A percentile compares a stretch with the other conserved stretches of the same genome.
Conservation (phyloP, 1,140 invertebrate genomes). For the Argopecten irradians region DNA sequence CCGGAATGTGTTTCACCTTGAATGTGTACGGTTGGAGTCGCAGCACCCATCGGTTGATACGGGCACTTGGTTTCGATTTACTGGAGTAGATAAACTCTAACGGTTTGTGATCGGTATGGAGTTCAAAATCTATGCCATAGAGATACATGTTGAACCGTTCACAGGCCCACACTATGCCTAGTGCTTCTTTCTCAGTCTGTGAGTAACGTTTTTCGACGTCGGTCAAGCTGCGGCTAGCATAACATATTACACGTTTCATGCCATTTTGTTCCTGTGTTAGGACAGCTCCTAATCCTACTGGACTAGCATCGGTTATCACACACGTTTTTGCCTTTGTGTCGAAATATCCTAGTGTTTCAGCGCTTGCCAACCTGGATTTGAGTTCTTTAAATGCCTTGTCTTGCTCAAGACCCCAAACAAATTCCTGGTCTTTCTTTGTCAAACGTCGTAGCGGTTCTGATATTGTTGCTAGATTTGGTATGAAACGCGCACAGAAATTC, state of each 20-base stretch:
- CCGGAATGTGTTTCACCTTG: not conserved
- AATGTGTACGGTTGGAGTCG: conserved; percentile 38
- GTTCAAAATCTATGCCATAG: conserved; percentile 68
- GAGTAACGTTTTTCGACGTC: conserved; percentile 63
- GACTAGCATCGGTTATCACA: conserved; percentile 53
- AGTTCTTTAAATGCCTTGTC: conserved; percentile 32
- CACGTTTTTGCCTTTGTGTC: conserved; percentile 34
- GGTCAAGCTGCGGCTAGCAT: conserved; percentile 45
- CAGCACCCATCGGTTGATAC: conserved; percentile 48
- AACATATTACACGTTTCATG: conserved; percentile 50
- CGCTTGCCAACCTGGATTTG: conserved; percentile 29
- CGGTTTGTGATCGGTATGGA: conserved; percentile 71
- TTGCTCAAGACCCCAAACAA: conserved; percentile 37
- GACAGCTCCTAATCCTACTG: conserved; percentile 45
- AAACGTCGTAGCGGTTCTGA: too few relatives aligned
- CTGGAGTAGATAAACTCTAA: conserved; percentile 36
- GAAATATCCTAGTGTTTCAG: conserved; percentile 40
- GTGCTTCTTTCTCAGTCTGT: conserved; percentile 73
- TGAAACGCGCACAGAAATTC: too few relatives aligned
- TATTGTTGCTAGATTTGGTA: too few relatives aligned
- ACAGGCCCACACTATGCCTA: conserved; percentile 73
- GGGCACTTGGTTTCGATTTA: conserved; percentile 38
- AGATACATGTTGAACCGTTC: conserved; percentile 75
- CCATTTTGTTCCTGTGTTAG: conserved; percentile 40
- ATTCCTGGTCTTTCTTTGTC: conserved; percentile 40